Evolutionary conservation across 1,140 invertebrate genomes (phyloP).

Genomic region (Leptonema lineaticorne): DNA sequence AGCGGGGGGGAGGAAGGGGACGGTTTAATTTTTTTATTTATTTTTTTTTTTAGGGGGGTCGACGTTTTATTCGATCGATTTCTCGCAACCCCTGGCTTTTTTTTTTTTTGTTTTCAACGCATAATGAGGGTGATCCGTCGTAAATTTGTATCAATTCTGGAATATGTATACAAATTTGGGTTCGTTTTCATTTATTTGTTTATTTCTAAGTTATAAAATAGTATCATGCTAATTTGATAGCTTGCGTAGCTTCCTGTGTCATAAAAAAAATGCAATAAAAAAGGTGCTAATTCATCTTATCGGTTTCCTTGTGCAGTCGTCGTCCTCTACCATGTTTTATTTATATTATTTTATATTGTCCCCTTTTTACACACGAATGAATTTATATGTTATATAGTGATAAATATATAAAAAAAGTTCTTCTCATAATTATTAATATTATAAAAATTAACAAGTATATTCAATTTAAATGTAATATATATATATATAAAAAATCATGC

Average conservation of each 20-base stretch:
- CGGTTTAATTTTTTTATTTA: too few species aligned
- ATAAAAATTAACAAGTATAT: too few species aligned
- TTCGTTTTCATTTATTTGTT: neutral
- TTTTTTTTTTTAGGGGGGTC: too few species aligned
- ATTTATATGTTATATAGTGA: neutral
- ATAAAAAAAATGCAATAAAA: slow-evolving; percentile 2
- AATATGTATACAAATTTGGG: neutral
- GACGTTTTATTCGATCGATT: neutral
- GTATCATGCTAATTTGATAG: slow-evolving; percentile 23
- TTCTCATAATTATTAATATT: too few species aligned
- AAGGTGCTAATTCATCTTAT: slow-evolving; percentile 23
- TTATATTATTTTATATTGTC: neutral
- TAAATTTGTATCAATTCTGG: slow-evolving; percentile 11
- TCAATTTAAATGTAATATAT: too few species aligned
- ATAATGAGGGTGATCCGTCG: too few species aligned
- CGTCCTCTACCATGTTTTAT: neutral
- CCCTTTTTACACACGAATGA: neutral
- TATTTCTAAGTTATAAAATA: slow-evolving; percentile 7
- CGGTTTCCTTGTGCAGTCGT: neutral
- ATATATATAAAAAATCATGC: neutral
- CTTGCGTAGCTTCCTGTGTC: slow-evolving; percentile 14
- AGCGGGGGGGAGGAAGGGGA: too few species aligned
- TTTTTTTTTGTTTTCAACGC: neutral
- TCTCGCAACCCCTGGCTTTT: neutral
- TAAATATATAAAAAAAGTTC: too few species aligned